phyloP scores from a whole-genome alignment of 2,888 invertebrate genomes.

The Pachydiplax longipennis region DNA sequence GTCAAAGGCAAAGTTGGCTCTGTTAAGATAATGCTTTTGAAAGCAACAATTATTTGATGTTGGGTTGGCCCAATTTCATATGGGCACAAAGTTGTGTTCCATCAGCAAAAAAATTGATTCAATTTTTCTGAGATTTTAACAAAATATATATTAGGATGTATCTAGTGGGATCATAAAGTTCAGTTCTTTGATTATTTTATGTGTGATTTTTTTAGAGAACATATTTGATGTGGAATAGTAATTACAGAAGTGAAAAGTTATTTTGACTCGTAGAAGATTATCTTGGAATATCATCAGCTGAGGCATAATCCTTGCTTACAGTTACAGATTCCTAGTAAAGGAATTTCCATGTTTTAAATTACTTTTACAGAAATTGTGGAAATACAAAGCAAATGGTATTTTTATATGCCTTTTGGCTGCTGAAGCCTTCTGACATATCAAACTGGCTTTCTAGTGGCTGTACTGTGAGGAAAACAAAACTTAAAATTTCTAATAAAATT shows the following conservation, averaged over 20 bases:
- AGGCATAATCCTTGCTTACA: not conserved
- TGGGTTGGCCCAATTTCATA: not conserved
- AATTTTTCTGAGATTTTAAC: not conserved
- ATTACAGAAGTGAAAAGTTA: not conserved
- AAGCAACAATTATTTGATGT: not conserved
- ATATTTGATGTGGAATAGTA: not conserved
- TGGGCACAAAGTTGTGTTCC: conserved; percentile 20
- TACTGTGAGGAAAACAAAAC: not conserved
- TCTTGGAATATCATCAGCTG: not conserved
- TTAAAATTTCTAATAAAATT: not conserved
- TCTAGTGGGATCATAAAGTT: not conserved
- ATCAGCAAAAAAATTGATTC: not conserved
- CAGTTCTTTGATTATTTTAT: not conserved
- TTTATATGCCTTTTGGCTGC: conserved; percentile 26
- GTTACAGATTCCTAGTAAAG: not conserved
- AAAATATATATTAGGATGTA: not conserved
- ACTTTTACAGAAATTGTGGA: not conserved
- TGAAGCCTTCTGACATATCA: conserved; percentile 36
- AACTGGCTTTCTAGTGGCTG: conserved; percentile 17
- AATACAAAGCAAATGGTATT: conserved; percentile 14
- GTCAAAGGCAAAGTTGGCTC: not conserved
- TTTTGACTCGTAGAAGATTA: not conserved
- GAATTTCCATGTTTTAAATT: conserved; percentile 13
- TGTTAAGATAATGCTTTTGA: not conserved
- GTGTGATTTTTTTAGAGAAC: not conserved